Evolutionary conservation across 2,888 invertebrate species (phyloP), one percentile per base, ranked within the genome.

Genomic region (Callosobruchus maculatus): DNA sequence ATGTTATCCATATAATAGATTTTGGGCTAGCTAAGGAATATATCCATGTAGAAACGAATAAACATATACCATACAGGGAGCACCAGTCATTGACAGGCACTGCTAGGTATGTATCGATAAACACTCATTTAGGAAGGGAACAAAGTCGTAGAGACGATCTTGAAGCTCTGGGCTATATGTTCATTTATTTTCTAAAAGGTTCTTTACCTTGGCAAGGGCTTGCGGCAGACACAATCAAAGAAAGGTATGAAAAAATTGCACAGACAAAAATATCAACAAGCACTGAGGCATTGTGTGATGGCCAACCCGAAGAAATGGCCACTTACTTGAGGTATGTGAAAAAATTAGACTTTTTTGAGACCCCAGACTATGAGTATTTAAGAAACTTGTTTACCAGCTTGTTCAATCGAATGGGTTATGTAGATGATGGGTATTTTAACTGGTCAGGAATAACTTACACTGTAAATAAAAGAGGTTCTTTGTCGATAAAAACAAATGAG

Each of bases 11-110:
- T 92, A 98, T 99, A 90, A 99, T 99, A 93, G 99, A 99, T 93
- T 99, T 99, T 92, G 99, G 99, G 90, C 93, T 99, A 92, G 99
- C 99, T 89, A 99, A 99, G 93, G 99, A 99, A 92, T 99, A 99
- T 90, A 99, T 99, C 91, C 99, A 99, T 91, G 95, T 98, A 91
- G 99, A 99, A 92, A 96, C 97, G 89, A 97, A 97, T 92, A 97
- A 99, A 91, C 99, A 99, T 92, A 99, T 99, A 91, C 99, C 99
- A 85, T 99, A 99, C 90, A 95, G 99, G 93, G 99, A 99, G 92
- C 99, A 99, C 92, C 99, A 99, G 91, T 98, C 98, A 87, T 92
- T 99, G 86, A 99, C 99, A 80, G 99, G 99, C 84, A 99, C 99
- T 66, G 86, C 86, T 68, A 93, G 99, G 90, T 99, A 99, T 90